phyloP scores from a whole-genome alignment of 2,888 invertebrate genomes.

The Microctonus aethiopoides region DNA sequence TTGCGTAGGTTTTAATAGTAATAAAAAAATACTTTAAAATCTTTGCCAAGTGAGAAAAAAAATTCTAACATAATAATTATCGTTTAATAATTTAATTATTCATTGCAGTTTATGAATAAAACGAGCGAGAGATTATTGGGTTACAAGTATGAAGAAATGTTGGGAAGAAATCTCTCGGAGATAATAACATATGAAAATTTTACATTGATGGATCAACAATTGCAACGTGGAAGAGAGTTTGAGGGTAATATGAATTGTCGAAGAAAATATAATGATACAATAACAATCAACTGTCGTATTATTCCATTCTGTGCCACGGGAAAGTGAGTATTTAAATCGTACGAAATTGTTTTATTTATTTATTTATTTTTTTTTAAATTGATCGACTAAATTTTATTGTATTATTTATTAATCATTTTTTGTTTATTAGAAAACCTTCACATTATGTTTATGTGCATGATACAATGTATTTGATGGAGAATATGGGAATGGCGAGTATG shows the following conservation, averaged over 20 bases:
- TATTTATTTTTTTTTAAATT: too few species aligned
- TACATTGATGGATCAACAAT: slow-evolving; percentile 72
- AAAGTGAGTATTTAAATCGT: slow-evolving; percentile 65
- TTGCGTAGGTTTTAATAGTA: slow-evolving; percentile 70
- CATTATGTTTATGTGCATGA: slow-evolving; percentile 81
- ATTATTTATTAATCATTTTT: background rate
- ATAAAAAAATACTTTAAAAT: background rate
- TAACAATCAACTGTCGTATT: slow-evolving; percentile 82
- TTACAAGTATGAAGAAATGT: slow-evolving; percentile 74
- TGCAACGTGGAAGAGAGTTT: slow-evolving; percentile 79
- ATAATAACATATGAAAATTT: slow-evolving; percentile 69
- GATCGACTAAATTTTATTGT: background rate
- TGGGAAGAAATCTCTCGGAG: slow-evolving; percentile 73
- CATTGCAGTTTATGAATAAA: slow-evolving; percentile 84
- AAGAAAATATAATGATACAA: slow-evolving; percentile 82
- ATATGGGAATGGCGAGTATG: slow-evolving; percentile 55
- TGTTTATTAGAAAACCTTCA: slow-evolving; percentile 71
- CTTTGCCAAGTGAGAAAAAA: background rate
- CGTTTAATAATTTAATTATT: background rate
- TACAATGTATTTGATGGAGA: slow-evolving; percentile 65
- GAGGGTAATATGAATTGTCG: slow-evolving; percentile 79
- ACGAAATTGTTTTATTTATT: background rate
- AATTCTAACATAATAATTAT: background rate
- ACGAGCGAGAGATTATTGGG: slow-evolving; percentile 87
- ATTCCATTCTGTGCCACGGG: slow-evolving; percentile 79